phyloP scores from a whole-genome alignment of 1,140 invertebrate genomes.

The Phthorimaea operculella region DNA sequence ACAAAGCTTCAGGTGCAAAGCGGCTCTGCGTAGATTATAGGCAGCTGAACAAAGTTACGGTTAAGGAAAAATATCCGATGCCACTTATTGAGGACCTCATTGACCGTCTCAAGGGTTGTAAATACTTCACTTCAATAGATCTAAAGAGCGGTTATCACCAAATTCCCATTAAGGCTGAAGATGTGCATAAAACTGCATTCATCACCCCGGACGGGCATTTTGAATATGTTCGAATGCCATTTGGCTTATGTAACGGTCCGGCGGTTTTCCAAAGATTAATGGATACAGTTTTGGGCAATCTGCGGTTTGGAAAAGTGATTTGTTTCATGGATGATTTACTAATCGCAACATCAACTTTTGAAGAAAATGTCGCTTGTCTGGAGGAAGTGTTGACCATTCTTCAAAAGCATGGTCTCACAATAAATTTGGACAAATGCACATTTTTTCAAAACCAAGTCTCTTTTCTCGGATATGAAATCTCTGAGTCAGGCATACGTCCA shows the following conservation, averaged over 20 bases:
- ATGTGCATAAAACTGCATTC: slow-evolving; percentile 20
- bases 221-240: slow-evolving; percentile 20
- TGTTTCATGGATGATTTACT: slow-evolving; percentile 25
- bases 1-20: neutral
- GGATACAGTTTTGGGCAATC: slow-evolving; percentile 11
- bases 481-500: neutral
- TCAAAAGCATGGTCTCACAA: slow-evolving; percentile 12
- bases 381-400: slow-evolving; percentile 6
- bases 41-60: neutral
- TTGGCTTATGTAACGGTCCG: slow-evolving; percentile 17
- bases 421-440: slow-evolving; percentile 12
- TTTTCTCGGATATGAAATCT: slow-evolving; percentile 4
- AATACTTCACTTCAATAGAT: slow-evolving; percentile 1
- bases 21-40: neutral
- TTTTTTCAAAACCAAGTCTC: slow-evolving; percentile 14
- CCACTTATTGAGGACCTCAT: slow-evolving; percentile 1
- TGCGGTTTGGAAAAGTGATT: slow-evolving; percentile 9
- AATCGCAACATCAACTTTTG: slow-evolving; percentile 15
- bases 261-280: slow-evolving; percentile 12
- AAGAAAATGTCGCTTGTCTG: slow-evolving; percentile 11
- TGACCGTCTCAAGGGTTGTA: neutral
- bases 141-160: neutral
- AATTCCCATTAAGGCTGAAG: neutral
- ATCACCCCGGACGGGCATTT: slow-evolving; percentile 34
- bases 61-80: slow-evolving; percentile 3